Conservation (phyloP, 2,888 invertebrate species). For the Hypomecis punctinalis region DNA sequence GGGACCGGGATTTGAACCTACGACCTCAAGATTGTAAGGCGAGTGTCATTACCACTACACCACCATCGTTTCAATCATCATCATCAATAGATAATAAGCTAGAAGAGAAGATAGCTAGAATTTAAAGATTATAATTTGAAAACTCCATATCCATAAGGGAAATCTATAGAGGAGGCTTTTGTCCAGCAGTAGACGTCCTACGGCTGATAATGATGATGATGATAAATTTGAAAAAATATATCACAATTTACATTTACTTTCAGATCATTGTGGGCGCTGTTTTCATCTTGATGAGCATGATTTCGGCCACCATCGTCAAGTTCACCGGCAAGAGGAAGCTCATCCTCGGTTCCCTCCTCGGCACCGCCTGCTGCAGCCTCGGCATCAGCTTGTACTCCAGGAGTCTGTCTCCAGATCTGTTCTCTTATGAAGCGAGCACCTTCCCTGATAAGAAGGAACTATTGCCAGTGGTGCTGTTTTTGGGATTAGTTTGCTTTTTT, state of each 20-base stretch:
- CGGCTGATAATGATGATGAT: too few species aligned
- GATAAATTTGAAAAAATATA: too few species aligned
- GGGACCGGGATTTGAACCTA: too few species aligned
- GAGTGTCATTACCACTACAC: too few species aligned
- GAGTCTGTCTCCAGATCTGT: slow-evolving; percentile 58
- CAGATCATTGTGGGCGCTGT: slow-evolving; percentile 72
- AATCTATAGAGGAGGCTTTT: too few species aligned
- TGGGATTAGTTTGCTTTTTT: slow-evolving; percentile 69
- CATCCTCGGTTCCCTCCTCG: slow-evolving; percentile 65
- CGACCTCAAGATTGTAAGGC: too few species aligned
- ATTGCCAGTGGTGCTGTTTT: slow-evolving; percentile 71
- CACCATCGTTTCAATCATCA: too few species aligned
- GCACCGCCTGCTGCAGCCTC: slow-evolving; percentile 62
- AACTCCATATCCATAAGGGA: too few species aligned
- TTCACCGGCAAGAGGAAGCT: slow-evolving; percentile 72
- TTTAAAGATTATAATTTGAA: too few species aligned
- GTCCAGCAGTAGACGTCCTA: too few species aligned
- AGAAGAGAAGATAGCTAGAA: too few species aligned
- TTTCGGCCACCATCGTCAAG: slow-evolving; percentile 71
- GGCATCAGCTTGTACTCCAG: slow-evolving; percentile 68
- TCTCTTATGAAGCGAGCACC: slow-evolving; percentile 69
- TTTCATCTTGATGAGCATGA: slow-evolving; percentile 65
- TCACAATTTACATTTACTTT: slow-evolving; percentile 2
- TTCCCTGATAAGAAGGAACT: slow-evolving; percentile 71
- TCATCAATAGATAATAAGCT: too few species aligned